phyloP scores from a whole-genome alignment of 2,797 vertebrate genomes.

The Crenuchus spilurus region DNA sequence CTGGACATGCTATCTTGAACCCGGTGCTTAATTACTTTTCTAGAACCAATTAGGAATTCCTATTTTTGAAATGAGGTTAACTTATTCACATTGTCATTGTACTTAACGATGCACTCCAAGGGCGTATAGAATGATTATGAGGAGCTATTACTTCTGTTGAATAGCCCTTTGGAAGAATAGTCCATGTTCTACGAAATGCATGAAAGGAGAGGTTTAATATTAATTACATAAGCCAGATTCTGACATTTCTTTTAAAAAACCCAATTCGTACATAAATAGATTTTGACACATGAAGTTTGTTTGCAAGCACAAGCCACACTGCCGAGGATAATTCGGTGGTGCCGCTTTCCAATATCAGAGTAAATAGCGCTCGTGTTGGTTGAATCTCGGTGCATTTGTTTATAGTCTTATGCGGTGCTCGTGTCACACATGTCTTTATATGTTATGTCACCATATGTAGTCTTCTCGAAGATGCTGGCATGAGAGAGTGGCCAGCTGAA shows the following conservation, averaged over 20 bases:
- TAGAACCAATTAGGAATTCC: conserved; percentile 56
- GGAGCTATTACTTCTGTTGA: conserved; percentile 58
- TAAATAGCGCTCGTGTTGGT: conserved; percentile 15
- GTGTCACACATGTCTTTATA: conserved; percentile 54
- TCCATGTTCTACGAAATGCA: too few relatives aligned
- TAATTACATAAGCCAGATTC: not conserved
- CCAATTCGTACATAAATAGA: not conserved
- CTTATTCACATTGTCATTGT: conserved; percentile 54
- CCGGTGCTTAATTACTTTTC: conserved; percentile 56
- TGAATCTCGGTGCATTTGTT: conserved; percentile 48
- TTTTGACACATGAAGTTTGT: conserved; percentile 7
- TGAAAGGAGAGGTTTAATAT: not conserved
- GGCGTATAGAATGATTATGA: conserved; percentile 59
- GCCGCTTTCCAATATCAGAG: conserved; percentile 14
- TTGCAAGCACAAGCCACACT: conserved; percentile 18
- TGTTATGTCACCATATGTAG: conserved; percentile 53
- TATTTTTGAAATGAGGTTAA: conserved; percentile 54
- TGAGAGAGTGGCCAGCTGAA: conserved; percentile 67
- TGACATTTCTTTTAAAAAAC: not conserved
- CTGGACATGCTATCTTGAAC: conserved; percentile 58
- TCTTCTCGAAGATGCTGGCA: conserved; percentile 58
- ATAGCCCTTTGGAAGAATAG: conserved; percentile 52
- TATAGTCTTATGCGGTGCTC: conserved; percentile 58
- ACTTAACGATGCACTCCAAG: conserved; percentile 56
- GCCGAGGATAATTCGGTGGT: conserved; percentile 47